Conservation (phyloP, 1,140 invertebrate species). For the Brachionus koreanus region DNA sequence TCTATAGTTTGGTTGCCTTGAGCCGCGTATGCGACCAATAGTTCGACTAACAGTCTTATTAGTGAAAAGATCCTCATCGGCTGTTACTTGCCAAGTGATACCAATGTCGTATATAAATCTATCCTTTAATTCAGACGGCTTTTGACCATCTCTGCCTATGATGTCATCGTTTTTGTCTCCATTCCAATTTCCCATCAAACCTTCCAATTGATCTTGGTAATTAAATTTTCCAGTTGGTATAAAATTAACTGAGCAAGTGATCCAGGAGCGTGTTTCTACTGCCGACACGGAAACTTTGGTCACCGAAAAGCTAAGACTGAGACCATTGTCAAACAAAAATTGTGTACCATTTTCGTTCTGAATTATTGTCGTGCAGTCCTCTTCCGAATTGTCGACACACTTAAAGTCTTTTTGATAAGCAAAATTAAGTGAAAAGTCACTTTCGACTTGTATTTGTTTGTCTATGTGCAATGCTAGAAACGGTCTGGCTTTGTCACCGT, state of each 20-base stretch:
- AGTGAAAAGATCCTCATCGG: neutral
- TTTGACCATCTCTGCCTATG: neutral
- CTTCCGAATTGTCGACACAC: neutral
- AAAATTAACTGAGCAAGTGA: neutral
- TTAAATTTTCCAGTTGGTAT: neutral
- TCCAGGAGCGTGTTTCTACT: neutral
- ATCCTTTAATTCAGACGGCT: neutral
- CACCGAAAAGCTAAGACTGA: neutral
- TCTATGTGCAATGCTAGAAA: neutral
- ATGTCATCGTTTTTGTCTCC: neutral
- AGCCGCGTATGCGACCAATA: constrained; percentile 4
- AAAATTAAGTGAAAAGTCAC: neutral
- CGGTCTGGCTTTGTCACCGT: neutral
- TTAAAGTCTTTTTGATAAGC: neutral
- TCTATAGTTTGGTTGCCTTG: neutral
- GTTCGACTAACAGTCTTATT: neutral
- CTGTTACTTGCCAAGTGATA: neutral
- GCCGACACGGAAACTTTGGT: neutral
- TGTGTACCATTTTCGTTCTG: neutral
- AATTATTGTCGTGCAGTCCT: neutral
- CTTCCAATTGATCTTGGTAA: neutral
- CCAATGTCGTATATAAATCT: neutral
- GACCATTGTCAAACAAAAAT: constrained; percentile 26
- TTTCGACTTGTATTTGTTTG: neutral
- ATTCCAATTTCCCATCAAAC: constrained; percentile 29